phyloP scores from a whole-genome alignment of 2,797 vertebrate species.

The Poecilia velifera region DNA sequence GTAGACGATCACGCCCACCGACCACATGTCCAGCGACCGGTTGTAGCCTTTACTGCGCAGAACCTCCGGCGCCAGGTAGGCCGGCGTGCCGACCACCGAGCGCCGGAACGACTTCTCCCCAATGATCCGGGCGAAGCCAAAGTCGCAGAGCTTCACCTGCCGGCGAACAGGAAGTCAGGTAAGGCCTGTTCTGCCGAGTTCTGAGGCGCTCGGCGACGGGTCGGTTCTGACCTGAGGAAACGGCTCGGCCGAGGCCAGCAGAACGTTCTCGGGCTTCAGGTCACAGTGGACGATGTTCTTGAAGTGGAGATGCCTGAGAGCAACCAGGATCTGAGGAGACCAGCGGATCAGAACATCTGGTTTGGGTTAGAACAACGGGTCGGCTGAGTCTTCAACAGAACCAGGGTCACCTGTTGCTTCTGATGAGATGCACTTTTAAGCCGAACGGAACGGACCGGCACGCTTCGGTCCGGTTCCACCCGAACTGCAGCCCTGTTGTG shows the following conservation, averaged over 20 bases:
- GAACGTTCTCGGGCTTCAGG: constrained; percentile 97
- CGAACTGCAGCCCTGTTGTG: too few relatives aligned
- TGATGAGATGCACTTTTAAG: too few relatives aligned
- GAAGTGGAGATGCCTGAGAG: constrained; percentile 97
- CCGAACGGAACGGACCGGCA: too few relatives aligned
- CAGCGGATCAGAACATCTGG: background rate
- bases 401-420: background rate
- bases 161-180: background rate
- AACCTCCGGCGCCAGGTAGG: constrained; percentile 94
- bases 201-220: background rate
- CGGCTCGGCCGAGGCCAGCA: constrained; percentile 94
- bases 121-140: constrained; percentile 97
- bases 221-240: constrained; percentile 72
- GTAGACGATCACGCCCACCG: constrained; percentile 96
- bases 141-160: constrained; percentile 97
- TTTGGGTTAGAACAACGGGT: too few relatives aligned
- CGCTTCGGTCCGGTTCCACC: too few relatives aligned
- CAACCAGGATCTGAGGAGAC: constrained; percentile 90
- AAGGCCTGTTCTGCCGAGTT: background rate
- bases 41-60: constrained; percentile 98
- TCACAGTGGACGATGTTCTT: constrained; percentile 99
- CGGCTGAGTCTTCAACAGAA: background rate
- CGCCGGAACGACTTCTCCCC: constrained; percentile 97
- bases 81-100: constrained; percentile 95
- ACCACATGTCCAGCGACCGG: constrained; percentile 98